Percentiles rank a stretch among this genome's conserved stretches.
Evolutionary conservation across 2,797 vertebrate species (phyloP).

Genomic region (Leptodactylus fallax): DNA sequence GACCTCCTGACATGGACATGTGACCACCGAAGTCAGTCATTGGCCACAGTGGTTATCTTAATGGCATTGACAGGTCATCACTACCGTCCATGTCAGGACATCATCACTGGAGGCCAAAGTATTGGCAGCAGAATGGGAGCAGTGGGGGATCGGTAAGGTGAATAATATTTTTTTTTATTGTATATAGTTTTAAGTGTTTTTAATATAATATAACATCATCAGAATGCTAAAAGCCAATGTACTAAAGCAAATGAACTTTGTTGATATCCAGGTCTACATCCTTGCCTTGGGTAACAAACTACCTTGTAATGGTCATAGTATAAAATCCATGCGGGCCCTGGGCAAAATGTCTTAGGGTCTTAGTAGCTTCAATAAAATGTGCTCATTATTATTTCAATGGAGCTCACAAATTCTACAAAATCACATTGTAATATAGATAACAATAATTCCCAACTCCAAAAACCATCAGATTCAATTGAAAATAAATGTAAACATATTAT

Average conservation of each 20-base stretch:
- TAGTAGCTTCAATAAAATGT: not conserved
- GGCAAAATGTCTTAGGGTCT: not conserved
- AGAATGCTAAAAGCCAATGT: not conserved
- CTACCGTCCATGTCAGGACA: too few relatives aligned
- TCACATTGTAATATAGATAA: not conserved
- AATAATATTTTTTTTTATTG: too few relatives aligned
- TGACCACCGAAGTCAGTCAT: too few relatives aligned
- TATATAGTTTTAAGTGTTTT: too few relatives aligned
- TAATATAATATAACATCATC: not conserved
- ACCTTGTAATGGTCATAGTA: not conserved
- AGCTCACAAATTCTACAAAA: not conserved
- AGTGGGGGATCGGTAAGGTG: too few relatives aligned
- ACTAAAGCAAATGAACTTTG: not conserved
- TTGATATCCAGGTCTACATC: not conserved
- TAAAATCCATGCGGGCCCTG: not conserved
- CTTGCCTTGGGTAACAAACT: not conserved
- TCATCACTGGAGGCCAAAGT: too few relatives aligned
- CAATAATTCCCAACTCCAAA: not conserved
- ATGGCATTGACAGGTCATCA: too few relatives aligned
- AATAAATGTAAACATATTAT: not conserved
- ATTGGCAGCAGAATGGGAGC: too few relatives aligned
- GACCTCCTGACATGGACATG: too few relatives aligned
- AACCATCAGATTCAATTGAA: not conserved
- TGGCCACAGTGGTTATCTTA: too few relatives aligned
- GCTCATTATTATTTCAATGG: not conserved